Conservation (phyloP, 2,888 invertebrate species). For the Drosophila monieri region DNA sequence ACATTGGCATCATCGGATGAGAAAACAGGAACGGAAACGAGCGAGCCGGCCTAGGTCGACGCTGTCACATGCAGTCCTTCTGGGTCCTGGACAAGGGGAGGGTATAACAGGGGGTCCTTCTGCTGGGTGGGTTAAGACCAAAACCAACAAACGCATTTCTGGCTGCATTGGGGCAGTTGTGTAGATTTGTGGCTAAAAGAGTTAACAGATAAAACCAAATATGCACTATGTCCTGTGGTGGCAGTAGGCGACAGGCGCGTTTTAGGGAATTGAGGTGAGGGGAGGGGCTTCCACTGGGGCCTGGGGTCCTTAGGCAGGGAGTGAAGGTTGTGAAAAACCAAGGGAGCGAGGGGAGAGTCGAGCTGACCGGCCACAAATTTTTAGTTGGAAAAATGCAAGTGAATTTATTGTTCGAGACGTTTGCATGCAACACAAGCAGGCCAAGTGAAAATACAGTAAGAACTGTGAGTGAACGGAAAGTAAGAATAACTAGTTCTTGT, state of each 20-base stretch:
- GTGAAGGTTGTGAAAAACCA: background rate
- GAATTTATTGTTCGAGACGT: conserved; percentile 76
- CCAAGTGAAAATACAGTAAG: background rate
- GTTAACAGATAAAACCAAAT: conserved; percentile 78
- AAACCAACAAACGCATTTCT: conserved; percentile 55
- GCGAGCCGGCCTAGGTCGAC: conserved; percentile 23
- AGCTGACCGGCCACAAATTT: conserved; percentile 55
- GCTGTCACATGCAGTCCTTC: conserved; percentile 37
- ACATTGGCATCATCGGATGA: conserved; percentile 41
- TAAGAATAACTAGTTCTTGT: background rate
- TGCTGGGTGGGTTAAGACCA: conserved; percentile 53
- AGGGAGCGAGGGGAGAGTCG: background rate
- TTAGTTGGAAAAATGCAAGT: conserved; percentile 65
- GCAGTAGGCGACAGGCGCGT: conserved; percentile 59
- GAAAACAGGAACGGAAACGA: conserved; percentile 20
- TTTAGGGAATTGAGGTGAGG: conserved; percentile 5
- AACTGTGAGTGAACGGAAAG: background rate
- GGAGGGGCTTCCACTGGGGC: background rate
- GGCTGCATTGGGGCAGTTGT: conserved; percentile 58
- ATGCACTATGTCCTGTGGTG: conserved; percentile 67
- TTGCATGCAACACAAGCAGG: conserved; percentile 55
- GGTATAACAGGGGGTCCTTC: background rate
- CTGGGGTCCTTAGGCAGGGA: background rate
- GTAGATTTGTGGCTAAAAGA: conserved; percentile 76
- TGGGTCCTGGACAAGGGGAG: background rate